These are phyloP conservation scores for Neuroscelio doddi DNA, from an alignment of 2,888 invertebrate species.

Conservation along the genomic window DNA sequence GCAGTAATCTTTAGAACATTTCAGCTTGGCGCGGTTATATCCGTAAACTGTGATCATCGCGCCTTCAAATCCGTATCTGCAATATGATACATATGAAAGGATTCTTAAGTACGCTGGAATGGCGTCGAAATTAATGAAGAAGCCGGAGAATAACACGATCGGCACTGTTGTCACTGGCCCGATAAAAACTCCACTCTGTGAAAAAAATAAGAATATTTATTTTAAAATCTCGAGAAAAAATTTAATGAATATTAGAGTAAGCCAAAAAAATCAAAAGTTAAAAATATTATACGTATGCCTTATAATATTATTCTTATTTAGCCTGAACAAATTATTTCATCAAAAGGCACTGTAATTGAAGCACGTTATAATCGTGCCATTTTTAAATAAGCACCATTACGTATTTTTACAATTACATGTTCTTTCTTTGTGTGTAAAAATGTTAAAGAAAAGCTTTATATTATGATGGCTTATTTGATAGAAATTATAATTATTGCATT, in stretches of 20 bases:
- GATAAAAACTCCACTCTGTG: conserved; percentile 77
- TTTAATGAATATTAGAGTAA: too few relatives aligned
- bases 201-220: conserved; percentile 19
- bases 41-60: conserved; percentile 94
- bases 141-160: conserved; percentile 93
- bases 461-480: too few relatives aligned
- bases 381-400: neutral
- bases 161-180: conserved; percentile 95
- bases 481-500: too few relatives aligned
- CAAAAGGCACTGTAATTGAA: neutral
- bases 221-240: neutral
- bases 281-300: too few relatives aligned
- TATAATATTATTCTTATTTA: too few relatives aligned
- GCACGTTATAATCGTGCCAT: neutral
- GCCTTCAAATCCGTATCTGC: conserved; percentile 94
- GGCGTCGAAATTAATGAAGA: conserved; percentile 94
- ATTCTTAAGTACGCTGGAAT: conserved; percentile 92
- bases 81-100: conserved; percentile 92
- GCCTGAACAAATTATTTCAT: too few relatives aligned
- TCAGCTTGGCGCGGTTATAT: conserved; percentile 84
- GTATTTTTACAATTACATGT: too few relatives aligned
- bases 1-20: conserved; percentile 88
- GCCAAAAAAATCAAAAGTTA: too few relatives aligned
- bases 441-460: too few relatives aligned
- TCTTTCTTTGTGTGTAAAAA: too few relatives aligned